These are phyloP conservation scores for Spialia ferax DNA, from an alignment of 2,888 invertebrate species.

Conservation along the genomic window DNA sequence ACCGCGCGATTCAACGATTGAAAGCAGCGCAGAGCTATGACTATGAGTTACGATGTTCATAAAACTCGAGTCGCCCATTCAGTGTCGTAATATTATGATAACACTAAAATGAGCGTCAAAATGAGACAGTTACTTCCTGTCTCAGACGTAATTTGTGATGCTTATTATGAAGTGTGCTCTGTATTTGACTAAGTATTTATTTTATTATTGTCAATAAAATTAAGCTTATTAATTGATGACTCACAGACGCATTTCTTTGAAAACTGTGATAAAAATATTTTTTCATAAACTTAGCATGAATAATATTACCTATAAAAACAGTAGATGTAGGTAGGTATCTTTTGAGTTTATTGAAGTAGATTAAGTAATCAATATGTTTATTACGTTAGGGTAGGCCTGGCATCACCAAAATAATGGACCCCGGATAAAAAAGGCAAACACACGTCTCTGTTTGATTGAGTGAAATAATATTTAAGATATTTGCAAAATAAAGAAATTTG, in stretches of 20 bases:
- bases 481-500: too few species aligned
- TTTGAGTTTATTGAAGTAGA: too few species aligned
- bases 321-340: too few species aligned
- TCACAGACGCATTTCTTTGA: constrained; percentile 11
- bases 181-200: constrained; percentile 16
- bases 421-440: too few species aligned
- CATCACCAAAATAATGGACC: too few species aligned
- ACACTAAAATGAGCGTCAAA: constrained; percentile 46
- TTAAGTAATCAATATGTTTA: too few species aligned
- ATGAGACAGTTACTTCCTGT: constrained; percentile 51
- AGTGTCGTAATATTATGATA: constrained; percentile 46
- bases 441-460: too few species aligned
- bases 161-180: constrained; percentile 21
- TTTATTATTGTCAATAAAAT: constrained; percentile 9
- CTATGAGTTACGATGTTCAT: constrained; percentile 52
- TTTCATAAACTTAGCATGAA: too few species aligned
- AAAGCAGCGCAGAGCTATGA: constrained; percentile 11
- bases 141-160: constrained; percentile 43
- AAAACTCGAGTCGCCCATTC: constrained; percentile 49
- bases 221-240: constrained; percentile 20
- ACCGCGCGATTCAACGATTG: neutral
- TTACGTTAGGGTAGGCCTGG: too few species aligned
- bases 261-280: constrained; percentile 40
- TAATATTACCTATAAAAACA: too few species aligned
- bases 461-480: too few species aligned